Base-by-base conservation (phyloP, 2,797 vertebrate species). In the Galago senegalensis region DNA sequence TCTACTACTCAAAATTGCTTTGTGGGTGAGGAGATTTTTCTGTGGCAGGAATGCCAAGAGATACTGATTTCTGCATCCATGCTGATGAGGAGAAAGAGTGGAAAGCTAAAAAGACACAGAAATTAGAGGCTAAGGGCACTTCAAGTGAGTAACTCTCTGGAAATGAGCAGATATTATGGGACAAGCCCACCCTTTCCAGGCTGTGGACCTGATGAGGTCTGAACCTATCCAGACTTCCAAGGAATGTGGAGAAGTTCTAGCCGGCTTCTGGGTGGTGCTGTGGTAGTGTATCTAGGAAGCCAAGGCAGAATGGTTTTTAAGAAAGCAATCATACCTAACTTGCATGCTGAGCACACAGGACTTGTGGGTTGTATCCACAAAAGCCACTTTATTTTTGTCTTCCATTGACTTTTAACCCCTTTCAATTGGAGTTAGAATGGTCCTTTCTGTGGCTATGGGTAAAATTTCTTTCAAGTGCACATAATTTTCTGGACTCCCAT, bases 311-410 rank as follows among this genome's bases (percentile, higher is more conserved):
- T 77, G 63, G 53, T 61, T 92, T 72, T 67, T 75, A 87, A 76
- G 87, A 90, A 91, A 96, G 72, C 29, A 91, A 79, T 88, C 43
- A 49, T 73, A 46, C 21, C n/a, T 53, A 91, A 76, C 61, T 49
- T n/a, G 63, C 63, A 49, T 49, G 73, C 67, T 60, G 58, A 76
- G 27, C 61, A 76, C 61, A n/a, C 29, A 70, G 61, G 63, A 43
- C 18, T 58, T 58, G 14, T 65, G 89, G 46, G 58, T 53, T 94
- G 37, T 92, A 29, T 56, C 40, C 12, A 61, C 80, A 53, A 79
- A 53, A 65, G 27, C 16, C 37, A 89, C 16, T 84, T 94, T 29
- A 49, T 76, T 67, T 76, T 86, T 85, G 27, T 69, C 58, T 61
- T 89, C 37, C 58, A 60, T 2, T 67, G 58, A 31, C 46, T 85